Evolutionary conservation across 2,113 vertebrate genomes (phyloP).

Genomic region (Cyanoliseus patagonus): DNA sequence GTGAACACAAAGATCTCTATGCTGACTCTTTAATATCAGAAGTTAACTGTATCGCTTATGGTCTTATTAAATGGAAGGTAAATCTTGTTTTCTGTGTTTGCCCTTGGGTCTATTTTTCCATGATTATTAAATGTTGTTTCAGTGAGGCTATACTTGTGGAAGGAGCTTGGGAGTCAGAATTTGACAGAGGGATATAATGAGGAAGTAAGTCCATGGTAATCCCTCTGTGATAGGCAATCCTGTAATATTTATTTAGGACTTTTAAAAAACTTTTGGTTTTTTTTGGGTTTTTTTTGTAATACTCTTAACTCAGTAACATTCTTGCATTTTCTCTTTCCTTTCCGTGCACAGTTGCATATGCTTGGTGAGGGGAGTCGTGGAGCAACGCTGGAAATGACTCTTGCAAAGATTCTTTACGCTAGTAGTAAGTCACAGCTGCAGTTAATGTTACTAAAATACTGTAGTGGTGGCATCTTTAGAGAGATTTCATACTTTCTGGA

Average conservation of each 20-base stretch:
- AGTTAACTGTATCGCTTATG: neutral
- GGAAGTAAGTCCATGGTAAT: neutral
- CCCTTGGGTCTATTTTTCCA: neutral
- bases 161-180: neutral
- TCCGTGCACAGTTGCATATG: constrained; percentile 88
- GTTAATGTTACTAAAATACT: neutral
- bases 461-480: neutral
- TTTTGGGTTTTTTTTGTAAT: neutral
- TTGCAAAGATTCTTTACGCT: constrained; percentile 87
- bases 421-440: constrained; percentile 81
- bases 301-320: neutral
- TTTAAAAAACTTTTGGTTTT: neutral
- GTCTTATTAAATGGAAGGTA: neutral
- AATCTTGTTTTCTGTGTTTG: neutral
- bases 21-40: neutral
- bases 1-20: neutral
- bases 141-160: neutral
- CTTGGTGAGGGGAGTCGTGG: constrained; percentile 91
- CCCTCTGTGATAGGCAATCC: neutral
- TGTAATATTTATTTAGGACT: neutral
- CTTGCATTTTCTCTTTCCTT: neutral
- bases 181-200: neutral
- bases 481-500: neutral
- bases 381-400: constrained; percentile 87
- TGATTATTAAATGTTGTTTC: neutral